phyloP scores from a whole-genome alignment of 23 tunicate species.

The Ciona savignyi region DNA sequence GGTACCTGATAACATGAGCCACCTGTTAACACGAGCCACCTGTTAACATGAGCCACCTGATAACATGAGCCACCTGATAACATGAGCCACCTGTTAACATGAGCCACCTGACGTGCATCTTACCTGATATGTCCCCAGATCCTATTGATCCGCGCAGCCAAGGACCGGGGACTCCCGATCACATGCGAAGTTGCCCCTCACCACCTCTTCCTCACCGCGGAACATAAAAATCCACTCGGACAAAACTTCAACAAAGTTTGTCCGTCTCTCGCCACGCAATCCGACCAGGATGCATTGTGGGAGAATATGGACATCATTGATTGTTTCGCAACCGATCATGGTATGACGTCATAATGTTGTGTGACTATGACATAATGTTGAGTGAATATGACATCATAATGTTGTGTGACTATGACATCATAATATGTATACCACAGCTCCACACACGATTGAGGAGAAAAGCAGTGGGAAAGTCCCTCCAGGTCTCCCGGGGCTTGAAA shows the following conservation, averaged over 20 bases:
- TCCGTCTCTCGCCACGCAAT: slow-evolving; percentile 69
- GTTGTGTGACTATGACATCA: too few relatives aligned
- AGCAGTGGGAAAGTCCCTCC: slow-evolving; percentile 53
- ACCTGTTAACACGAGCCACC: too few relatives aligned
- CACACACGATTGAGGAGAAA: slow-evolving; percentile 84
- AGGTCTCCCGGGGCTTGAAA: slow-evolving; percentile 92
- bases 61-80: too few relatives aligned
- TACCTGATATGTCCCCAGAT: slow-evolving; percentile 17
- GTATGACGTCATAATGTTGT: slow-evolving; percentile 12
- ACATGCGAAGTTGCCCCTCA: slow-evolving; percentile 95
- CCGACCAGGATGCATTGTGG: slow-evolving; percentile 91
- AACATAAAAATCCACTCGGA: slow-evolving; percentile 60
- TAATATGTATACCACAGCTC: slow-evolving; percentile 28
- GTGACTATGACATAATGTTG: background rate
- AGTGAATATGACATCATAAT: too few relatives aligned
- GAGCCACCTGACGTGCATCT: too few relatives aligned
- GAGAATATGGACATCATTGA: slow-evolving; percentile 83
- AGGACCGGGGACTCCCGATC: slow-evolving; percentile 69
- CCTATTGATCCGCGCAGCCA: slow-evolving; percentile 58
- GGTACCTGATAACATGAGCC: too few relatives aligned
- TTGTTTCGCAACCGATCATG: slow-evolving; percentile 95
- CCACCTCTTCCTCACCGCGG: slow-evolving; percentile 78
- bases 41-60: too few relatives aligned
- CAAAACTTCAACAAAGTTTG: slow-evolving; percentile 48
- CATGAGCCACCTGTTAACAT: too few relatives aligned